phyloP scores from a whole-genome alignment of 2,888 invertebrate genomes.

The Cephus pulcher region DNA sequence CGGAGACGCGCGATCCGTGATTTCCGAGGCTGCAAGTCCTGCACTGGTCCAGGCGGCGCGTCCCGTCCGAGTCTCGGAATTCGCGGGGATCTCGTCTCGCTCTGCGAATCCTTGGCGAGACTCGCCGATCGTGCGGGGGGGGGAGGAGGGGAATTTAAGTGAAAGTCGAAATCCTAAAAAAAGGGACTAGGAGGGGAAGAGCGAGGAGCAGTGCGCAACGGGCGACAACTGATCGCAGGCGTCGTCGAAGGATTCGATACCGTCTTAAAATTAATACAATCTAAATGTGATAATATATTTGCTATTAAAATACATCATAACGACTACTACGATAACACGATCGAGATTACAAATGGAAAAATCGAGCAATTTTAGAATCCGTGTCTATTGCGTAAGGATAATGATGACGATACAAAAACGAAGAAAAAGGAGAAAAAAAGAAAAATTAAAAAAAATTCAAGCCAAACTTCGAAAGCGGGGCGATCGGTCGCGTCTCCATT shows the following conservation, averaged over 20 bases:
- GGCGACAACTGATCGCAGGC: no score
- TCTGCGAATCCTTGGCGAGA: slow-evolving; percentile 34
- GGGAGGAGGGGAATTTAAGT: not conserved
- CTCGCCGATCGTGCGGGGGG: slow-evolving; percentile 18
- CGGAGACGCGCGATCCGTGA: slow-evolving; percentile 9
- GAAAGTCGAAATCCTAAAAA: no score
- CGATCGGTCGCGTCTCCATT: slow-evolving; percentile 5
- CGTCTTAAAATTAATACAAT: slow-evolving; percentile 65
- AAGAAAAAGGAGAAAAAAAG: no score
- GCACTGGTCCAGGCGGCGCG: no score
- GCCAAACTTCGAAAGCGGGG: slow-evolving; percentile 17
- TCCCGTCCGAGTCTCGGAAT: slow-evolving; percentile 6
- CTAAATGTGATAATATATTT: slow-evolving; percentile 67
- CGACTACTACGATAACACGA: slow-evolving; percentile 36
- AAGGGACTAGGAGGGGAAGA: no score
- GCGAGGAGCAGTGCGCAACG: no score
- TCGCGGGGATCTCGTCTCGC: slow-evolving; percentile 19
- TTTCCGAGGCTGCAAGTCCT: no score
- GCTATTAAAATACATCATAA: slow-evolving; percentile 58
- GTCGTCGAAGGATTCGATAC: slow-evolving; percentile 35
- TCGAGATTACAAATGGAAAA: slow-evolving; percentile 16
- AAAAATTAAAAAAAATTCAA: not conserved
- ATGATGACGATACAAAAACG: not conserved
- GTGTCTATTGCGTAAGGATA: slow-evolving; percentile 21
- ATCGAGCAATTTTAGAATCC: slow-evolving; percentile 33